A percentile compares a stretch with the other conserved stretches of the same genome.
phyloP scores from a whole-genome alignment of 2,888 invertebrate genomes.

The Strigamia transsilvanica region DNA sequence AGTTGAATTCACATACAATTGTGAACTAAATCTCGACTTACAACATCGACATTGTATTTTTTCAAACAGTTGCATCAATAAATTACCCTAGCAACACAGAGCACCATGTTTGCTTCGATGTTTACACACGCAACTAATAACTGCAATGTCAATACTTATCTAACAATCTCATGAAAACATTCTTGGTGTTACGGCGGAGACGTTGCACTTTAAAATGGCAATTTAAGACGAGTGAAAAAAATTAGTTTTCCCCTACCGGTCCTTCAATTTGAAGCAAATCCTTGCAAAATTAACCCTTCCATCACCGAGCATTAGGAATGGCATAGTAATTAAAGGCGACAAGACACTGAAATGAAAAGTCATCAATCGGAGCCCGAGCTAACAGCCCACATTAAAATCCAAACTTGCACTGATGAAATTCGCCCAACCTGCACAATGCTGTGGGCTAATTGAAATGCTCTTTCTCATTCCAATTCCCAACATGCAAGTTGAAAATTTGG shows the following conservation, averaged over 20 bases:
- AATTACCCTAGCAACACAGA: too few species aligned
- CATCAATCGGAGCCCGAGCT: constrained; percentile 19
- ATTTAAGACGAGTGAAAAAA: neutral
- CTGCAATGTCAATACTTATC: too few species aligned
- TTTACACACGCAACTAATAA: too few species aligned
- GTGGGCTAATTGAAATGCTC: constrained; percentile 33
- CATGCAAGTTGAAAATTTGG: neutral
- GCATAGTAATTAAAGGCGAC: constrained; percentile 36
- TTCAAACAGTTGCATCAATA: too few species aligned
- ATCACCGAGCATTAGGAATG: constrained; percentile 32
- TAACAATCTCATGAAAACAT: neutral
- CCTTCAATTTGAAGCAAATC: constrained; percentile 30
- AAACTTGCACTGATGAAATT: constrained; percentile 20
- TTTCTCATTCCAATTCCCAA: constrained; percentile 30
- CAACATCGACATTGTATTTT: too few species aligned
- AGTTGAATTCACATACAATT: too few species aligned
- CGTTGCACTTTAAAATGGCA: neutral
- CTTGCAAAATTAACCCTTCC: constrained; percentile 6
- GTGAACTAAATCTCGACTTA: too few species aligned
- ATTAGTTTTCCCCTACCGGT: neutral
- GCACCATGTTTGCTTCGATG: too few species aligned
- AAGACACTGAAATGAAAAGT: constrained; percentile 40
- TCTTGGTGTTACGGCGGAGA: neutral
- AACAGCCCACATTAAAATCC: constrained; percentile 24
- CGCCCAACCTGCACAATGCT: neutral